A percentile compares a stretch with the other conserved stretches of the same genome.
Evolutionary conservation across 2,113 vertebrate species (phyloP).

Genomic region (Perccottus glenii): DNA sequence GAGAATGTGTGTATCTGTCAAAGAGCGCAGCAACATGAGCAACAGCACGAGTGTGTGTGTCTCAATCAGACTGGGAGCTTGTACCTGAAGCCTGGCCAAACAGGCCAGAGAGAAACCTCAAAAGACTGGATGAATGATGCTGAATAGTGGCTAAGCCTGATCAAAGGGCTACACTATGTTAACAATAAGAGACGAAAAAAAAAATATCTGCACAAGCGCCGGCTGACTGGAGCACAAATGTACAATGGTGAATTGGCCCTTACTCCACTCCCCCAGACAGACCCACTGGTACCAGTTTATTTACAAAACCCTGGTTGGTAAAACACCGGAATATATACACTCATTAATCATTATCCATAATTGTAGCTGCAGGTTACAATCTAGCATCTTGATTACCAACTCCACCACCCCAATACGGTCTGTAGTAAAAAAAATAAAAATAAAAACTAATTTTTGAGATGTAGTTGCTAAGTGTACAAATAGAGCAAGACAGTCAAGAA

Average conservation of each 20-base stretch:
- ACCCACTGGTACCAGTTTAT: no score
- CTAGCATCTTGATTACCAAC: no score
- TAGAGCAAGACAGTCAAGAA: conserved; percentile 20
- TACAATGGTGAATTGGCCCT: no score
- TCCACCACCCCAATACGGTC: no score
- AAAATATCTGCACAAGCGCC: conserved; percentile 19
- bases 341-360: no score
- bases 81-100: conserved; percentile 51
- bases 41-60: conserved; percentile 41
- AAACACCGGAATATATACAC: no score
- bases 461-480: conserved; percentile 12
- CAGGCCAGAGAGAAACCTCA: conserved; percentile 42
- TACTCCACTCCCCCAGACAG: no score
- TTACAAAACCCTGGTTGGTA: no score
- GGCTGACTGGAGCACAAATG: not conserved
- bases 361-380: no score
- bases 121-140: conserved; percentile 57
- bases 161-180: conserved; percentile 56
- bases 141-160: conserved; percentile 59
- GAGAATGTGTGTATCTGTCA: conserved; percentile 36
- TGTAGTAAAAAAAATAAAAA: no score
- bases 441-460: no score
- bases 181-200: conserved; percentile 51
- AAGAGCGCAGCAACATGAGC: conserved; percentile 32
- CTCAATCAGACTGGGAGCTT: conserved; percentile 9